These are phyloP conservation scores for Achroia grisella DNA, from an alignment of 1,140 invertebrate genomes.

Conservation along the genomic window DNA sequence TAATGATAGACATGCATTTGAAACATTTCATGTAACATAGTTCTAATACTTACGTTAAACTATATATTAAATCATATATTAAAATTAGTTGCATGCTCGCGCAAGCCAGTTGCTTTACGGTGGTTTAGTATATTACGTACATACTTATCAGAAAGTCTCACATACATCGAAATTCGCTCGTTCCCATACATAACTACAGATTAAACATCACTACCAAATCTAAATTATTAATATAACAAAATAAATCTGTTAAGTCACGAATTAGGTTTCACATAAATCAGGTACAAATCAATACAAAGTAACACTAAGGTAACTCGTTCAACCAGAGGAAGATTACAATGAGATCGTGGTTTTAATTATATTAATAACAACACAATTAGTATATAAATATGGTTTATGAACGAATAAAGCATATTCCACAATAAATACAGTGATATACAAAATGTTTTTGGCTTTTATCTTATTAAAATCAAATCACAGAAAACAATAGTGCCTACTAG, in stretches of 20 bases:
- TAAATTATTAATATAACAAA: constrained; percentile 51
- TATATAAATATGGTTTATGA: constrained; percentile 13
- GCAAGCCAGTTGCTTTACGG: constrained; percentile 56
- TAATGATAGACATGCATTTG: too few relatives aligned
- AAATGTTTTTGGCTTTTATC: constrained; percentile 58
- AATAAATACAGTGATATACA: constrained; percentile 31
- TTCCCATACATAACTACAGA: constrained; percentile 43
- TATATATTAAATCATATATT: constrained; percentile 37
- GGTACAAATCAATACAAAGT: constrained; percentile 69
- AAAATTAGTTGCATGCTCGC: constrained; percentile 61
- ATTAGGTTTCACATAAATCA: constrained; percentile 58
- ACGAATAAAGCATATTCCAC: constrained; percentile 22
- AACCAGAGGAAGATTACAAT: constrained; percentile 53
- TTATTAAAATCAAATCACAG: constrained; percentile 64
- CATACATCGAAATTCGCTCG: constrained; percentile 56
- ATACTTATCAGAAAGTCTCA: constrained; percentile 28
- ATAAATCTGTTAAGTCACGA: constrained; percentile 63
- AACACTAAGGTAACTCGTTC: constrained; percentile 67
- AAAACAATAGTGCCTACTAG: constrained; percentile 37
- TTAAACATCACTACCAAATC: constrained; percentile 18
- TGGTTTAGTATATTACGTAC: constrained; percentile 49
- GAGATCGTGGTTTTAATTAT: constrained; percentile 48
- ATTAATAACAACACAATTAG: constrained; percentile 17
- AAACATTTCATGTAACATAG: too few relatives aligned
- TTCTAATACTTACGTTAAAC: too few relatives aligned